phyloP scores from a whole-genome alignment of 2,113 vertebrate species.

The Microtus oregoni region DNA sequence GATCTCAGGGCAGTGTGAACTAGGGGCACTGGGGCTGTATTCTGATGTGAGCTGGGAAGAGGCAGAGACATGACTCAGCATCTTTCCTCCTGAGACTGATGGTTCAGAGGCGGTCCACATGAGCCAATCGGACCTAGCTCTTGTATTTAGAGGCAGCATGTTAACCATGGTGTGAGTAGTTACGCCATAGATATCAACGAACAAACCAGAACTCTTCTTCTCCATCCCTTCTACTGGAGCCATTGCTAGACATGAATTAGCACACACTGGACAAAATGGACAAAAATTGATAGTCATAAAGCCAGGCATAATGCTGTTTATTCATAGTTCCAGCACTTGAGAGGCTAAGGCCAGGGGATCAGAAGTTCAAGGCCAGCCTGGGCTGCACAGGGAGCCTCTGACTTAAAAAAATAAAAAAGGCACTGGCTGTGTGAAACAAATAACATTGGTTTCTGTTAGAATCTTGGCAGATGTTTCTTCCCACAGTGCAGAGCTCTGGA shows the following conservation, averaged over 20 bases:
- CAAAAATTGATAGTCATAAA: neutral
- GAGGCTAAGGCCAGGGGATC: neutral
- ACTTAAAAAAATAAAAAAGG: neutral
- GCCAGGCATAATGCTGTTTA: neutral
- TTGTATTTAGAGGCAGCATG: neutral
- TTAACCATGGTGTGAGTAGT: neutral
- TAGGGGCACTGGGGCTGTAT: neutral
- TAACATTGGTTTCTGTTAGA: neutral
- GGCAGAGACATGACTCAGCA: neutral
- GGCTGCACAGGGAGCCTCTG: neutral
- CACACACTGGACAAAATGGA: neutral
- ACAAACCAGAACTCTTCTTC: neutral
- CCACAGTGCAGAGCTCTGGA: neutral
- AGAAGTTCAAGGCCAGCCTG: neutral
- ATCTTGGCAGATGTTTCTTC: neutral
- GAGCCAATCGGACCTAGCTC: neutral
- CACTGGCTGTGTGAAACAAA: neutral
- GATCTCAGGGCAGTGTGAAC: neutral
- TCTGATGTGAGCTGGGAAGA: neutral
- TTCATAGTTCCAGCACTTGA: neutral
- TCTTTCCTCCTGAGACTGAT: neutral
- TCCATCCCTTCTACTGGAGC: neutral
- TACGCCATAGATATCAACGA: neutral
- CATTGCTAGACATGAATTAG: neutral
- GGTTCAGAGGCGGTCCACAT: neutral